Percentiles rank a stretch among this genome's conserved stretches.
Evolutionary conservation across 2,888 invertebrate species (phyloP).

Genomic region (Nowickia ferox): DNA sequence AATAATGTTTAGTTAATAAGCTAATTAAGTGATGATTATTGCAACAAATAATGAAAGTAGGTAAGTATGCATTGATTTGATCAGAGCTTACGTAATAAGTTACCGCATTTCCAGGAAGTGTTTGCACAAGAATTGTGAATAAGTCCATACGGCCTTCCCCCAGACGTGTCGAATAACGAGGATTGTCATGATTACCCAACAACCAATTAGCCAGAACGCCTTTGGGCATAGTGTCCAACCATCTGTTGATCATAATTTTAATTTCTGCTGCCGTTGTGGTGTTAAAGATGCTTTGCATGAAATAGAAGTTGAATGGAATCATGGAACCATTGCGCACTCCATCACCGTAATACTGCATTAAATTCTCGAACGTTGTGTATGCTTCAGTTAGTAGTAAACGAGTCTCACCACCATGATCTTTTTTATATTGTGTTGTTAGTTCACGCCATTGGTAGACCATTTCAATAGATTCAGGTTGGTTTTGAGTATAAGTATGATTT

Average conservation of each 20-base stretch:
- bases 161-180: conserved; percentile 85
- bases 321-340: conserved; percentile 86
- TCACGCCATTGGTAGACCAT: conserved; percentile 87
- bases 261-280: conserved; percentile 83
- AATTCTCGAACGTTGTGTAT: conserved; percentile 85
- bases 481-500: conserved; percentile 70
- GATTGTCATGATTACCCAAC: conserved; percentile 90
- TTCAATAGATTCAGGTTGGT: conserved; percentile 85
- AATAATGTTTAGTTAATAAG: too few species aligned
- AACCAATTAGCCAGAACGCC: conserved; percentile 88
- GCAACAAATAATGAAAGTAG: too few species aligned
- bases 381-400: conserved; percentile 90
- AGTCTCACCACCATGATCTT: conserved; percentile 79
- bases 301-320: conserved; percentile 90
- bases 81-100: conserved; percentile 87
- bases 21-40: too few species aligned
- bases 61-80: too few species aligned
- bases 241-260: conserved; percentile 85
- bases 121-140: conserved; percentile 90
- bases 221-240: conserved; percentile 86
- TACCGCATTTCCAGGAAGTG: conserved; percentile 91
- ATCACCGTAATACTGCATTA: conserved; percentile 86
- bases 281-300: conserved; percentile 84
- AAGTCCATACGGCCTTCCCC: conserved; percentile 88
- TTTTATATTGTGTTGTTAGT: conserved; percentile 85